Evolutionary conservation across 2,113 vertebrate species (phyloP), one percentile per base, ranked within the genome.

Genomic region (Lamprologus ornatipinnis): DNA sequence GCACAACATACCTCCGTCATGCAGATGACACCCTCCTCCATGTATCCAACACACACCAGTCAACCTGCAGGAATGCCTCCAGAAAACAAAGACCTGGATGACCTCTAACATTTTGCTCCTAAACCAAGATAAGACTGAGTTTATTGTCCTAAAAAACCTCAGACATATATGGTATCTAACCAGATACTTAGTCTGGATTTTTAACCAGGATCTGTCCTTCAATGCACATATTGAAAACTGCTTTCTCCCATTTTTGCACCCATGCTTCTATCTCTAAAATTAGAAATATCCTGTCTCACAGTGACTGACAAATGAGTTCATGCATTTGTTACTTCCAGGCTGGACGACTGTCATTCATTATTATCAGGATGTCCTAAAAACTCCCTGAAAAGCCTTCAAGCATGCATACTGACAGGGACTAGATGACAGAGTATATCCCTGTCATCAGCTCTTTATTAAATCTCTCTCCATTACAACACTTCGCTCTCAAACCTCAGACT

Each of bases 81-180:
- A 57, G 55, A 57, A 57, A 57, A 5, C 55, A 57, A 57, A 58
- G 2, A 58, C 13, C 23, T 58, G 23, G 4, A 58, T 1, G 55
- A 58, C 13, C 55, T 58, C 0, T 2, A 5, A 57, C 54, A 26
- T 28, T 57, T 57, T 57, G 23, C 54, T 28, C 54, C 54, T 57
- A 57, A 45, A 45, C 6, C 13, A 14, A 26, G 23, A 14, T 57
- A 57, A 57, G 12, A 57, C 23, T 26, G 23, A 57, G 54, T 58
- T 58, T 28, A 15, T 0, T 26, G 23, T 57, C 26, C 26, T 26
- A 26, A 28, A 58, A 0, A 58, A 28, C 3, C 4, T 15, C 1
- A 28, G 4, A 28, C 55, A 57, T 28, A 9, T 57, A 28, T 57
- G 55, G 13, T 57, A 0, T 28, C 55, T 57, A 15, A 57, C 23